A percentile compares a stretch with the other conserved stretches of the same genome.
Conservation (phyloP, 2,113 vertebrate species). For the Pachycephala philippinensis region DNA sequence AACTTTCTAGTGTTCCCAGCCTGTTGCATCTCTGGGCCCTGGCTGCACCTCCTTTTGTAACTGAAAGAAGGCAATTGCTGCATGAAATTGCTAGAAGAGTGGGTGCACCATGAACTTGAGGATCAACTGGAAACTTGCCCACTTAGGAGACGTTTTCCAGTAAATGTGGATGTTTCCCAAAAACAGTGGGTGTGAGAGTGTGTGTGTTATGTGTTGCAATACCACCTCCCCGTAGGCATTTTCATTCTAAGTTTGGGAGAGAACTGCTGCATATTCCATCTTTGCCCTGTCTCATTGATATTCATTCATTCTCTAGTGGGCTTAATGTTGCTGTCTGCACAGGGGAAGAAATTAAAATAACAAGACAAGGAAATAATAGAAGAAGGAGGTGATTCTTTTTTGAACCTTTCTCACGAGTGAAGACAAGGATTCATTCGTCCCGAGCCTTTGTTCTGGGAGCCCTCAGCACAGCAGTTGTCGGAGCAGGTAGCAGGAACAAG, state of each 20-base stretch:
- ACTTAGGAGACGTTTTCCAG: not conserved
- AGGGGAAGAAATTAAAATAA: conserved; percentile 3
- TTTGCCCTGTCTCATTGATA: not conserved
- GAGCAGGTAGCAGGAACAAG: not conserved
- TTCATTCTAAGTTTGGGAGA: not conserved
- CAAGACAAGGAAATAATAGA: conserved; percentile 9
- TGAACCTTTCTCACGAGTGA: not conserved
- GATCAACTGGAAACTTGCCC: not conserved
- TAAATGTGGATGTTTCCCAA: not conserved
- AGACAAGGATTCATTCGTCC: not conserved
- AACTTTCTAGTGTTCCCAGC: not conserved
- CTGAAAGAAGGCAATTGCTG: not conserved
- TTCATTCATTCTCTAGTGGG: not conserved
- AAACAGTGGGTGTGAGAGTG: not conserved
- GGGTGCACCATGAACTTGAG: not conserved
- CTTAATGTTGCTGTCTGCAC: conserved; percentile 9
- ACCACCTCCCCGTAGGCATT: not conserved
- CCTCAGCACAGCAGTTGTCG: not conserved
- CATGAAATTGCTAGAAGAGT: not conserved
- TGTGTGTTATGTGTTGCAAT: not conserved
- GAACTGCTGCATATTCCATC: not conserved
- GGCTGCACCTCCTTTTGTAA: not conserved
- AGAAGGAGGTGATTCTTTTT: conserved; percentile 23
- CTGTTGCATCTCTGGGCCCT: not conserved
- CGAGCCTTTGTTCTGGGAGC: not conserved